A percentile compares a stretch with the other conserved stretches of the same genome.
Evolutionary conservation across 2,113 vertebrate species (phyloP).

Genomic region (Hyla sarda): DNA sequence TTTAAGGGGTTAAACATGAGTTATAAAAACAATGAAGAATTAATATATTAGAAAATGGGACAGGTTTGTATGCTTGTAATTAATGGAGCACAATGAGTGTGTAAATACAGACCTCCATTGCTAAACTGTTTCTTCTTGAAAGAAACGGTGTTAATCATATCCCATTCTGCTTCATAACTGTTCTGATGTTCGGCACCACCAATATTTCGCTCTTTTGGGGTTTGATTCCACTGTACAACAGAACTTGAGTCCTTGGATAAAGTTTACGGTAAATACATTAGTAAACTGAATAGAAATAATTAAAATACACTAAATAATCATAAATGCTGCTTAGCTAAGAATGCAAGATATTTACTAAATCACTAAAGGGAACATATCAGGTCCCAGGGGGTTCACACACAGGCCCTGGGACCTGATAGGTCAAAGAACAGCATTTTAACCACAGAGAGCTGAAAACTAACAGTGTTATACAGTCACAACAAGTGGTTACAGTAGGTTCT

Average conservation of each 20-base stretch:
- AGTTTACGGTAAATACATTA: neutral
- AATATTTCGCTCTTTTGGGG: slow-evolving; percentile 74
- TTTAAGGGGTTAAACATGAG: no score
- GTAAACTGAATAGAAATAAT: neutral
- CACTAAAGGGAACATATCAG: no score
- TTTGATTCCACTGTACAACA: slow-evolving; percentile 90
- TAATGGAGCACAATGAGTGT: neutral
- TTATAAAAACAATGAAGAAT: no score
- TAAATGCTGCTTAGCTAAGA: neutral
- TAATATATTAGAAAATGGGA: neutral
- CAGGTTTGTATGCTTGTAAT: no score
- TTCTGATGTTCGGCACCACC: slow-evolving; percentile 78
- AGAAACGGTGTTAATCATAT: slow-evolving; percentile 91
- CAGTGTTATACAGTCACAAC: no score
- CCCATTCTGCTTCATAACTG: slow-evolving; percentile 96
- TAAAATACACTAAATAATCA: slow-evolving; percentile 39
- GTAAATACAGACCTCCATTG: slow-evolving; percentile 79
- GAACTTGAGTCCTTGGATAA: slow-evolving; percentile 91
- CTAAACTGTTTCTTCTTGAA: slow-evolving; percentile 85
- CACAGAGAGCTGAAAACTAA: no score
- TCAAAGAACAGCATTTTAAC: no score
- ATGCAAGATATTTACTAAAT: no score
- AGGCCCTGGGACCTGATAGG: no score
- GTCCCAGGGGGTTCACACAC: no score
- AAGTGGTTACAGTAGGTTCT: no score